Base-by-base conservation (phyloP, 1,140 invertebrate genomes). In the Hylaeus anthracinus region DNA sequence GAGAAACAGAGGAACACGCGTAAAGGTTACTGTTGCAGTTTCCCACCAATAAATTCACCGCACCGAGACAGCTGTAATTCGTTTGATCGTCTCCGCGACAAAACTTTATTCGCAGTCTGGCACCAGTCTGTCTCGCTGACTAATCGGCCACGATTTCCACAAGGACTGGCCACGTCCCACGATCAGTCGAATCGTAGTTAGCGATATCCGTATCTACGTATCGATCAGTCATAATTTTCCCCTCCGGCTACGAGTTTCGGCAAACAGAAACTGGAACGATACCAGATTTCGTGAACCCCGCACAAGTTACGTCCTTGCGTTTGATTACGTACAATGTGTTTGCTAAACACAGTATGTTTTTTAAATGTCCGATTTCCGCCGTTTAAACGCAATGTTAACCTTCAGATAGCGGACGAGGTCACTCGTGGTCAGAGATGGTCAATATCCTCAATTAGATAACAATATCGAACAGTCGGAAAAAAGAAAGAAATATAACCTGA, bases 141-240 rank as follows among this genome's bases (percentile, higher is more conserved):
- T 56, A 66, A 67, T 67, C 64, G 64, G 61, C 4, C 2, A 43
- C n/a, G 48, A 80, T 75, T 75, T 67, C n/a, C 14, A n/a, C 45
- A 12, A 60, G 45, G 5, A 75, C 55, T 41, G n/a, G n/a, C 14
- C n/a, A 63, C 15, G 10, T 26, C 15, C 26, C 15, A 8, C 4
- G 39, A 64, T 72, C 55, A 5, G 45, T 67, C 39, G 4, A 55
- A 15, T 15, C 55, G 4, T 74, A 6, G 9, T 43, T 12, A n/a
- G 45, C 43, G 45, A 37, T 67, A 45, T 3, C 26, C 45, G 1
- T 9, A 5, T 41, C 55, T 51, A 12, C n/a, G n/a, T n/a, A 51
- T 60, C 69, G 51, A 65, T 73, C 15, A 6, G 43, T 51, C 51
- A 14, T 63, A 72, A 79, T 66, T 41, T 60, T 60, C 3, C 2